These are phyloP conservation scores for Aldabrachelys gigantea DNA, from an alignment of 2,113 vertebrate genomes.

Conservation along the genomic window DNA sequence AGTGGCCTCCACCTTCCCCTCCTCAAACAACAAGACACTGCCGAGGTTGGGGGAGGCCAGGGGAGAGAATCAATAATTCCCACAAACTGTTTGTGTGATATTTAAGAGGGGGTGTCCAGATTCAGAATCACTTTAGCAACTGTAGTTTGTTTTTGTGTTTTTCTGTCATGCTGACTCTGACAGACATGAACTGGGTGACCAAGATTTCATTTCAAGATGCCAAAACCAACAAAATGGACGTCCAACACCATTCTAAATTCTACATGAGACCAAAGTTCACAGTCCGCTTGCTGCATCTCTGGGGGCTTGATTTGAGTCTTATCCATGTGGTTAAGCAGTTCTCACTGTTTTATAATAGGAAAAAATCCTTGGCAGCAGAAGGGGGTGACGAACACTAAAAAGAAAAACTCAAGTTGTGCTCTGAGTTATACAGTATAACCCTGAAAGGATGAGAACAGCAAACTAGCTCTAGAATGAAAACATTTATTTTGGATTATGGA, in stretches of 20 bases:
- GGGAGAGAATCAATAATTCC: constrained; percentile 7
- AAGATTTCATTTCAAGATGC: fast-evolving
- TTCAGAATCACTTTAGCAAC: not conserved
- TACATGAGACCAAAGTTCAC: constrained; percentile 2
- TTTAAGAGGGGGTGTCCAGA: not conserved
- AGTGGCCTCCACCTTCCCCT: not conserved
- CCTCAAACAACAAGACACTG: not conserved
- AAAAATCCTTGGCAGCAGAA: not conserved
- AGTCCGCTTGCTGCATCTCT: not conserved
- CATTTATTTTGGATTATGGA: fast-evolving
- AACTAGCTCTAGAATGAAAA: not conserved
- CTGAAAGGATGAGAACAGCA: not conserved
- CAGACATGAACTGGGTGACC: fast-evolving
- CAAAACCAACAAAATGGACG: constrained; percentile 23
- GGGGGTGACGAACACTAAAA: not conserved
- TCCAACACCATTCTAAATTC: constrained; percentile 6
- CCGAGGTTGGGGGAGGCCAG: not conserved
- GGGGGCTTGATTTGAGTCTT: not conserved
- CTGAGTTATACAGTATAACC: not conserved
- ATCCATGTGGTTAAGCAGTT: not conserved
- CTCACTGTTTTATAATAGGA: not conserved
- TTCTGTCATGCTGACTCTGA: not conserved
- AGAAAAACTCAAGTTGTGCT: not conserved
- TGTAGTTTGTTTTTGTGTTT: not conserved
- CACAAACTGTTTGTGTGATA: not conserved